These are phyloP conservation scores for Emydocephalus ijimae DNA, from an alignment of 2,113 vertebrate species.

Conservation along the genomic window DNA sequence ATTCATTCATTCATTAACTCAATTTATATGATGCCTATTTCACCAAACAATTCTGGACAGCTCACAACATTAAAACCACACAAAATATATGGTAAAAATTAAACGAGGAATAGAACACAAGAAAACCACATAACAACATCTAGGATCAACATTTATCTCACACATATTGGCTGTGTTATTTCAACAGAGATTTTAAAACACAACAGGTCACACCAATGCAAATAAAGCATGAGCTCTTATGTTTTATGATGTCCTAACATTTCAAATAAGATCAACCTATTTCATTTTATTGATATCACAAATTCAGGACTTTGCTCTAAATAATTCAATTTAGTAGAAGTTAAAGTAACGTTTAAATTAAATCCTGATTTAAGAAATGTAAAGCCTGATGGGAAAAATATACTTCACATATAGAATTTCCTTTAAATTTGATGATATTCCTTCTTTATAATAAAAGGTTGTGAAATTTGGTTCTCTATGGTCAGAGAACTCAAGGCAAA, in stretches of 20 bases:
- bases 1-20: too few species aligned
- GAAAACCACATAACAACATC: neutral
- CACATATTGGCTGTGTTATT: neutral
- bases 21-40: neutral
- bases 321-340: neutral
- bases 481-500: neutral
- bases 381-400: neutral
- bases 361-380: neutral
- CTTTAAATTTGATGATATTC: neutral
- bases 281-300: neutral
- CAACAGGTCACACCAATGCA: too few species aligned
- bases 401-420: neutral
- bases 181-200: too few species aligned
- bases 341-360: neutral
- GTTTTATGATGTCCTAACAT: neutral
- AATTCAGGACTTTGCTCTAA: neutral
- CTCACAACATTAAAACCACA: neutral
- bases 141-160: neutral
- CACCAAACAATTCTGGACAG: neutral
- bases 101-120: neutral
- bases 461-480: neutral
- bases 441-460: neutral
- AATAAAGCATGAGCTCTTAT: too few species aligned
- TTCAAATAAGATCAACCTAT: neutral
- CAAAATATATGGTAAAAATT: neutral